Base-by-base conservation (phyloP, 2,113 vertebrate genomes). In the Nyctibius bracteatus region DNA sequence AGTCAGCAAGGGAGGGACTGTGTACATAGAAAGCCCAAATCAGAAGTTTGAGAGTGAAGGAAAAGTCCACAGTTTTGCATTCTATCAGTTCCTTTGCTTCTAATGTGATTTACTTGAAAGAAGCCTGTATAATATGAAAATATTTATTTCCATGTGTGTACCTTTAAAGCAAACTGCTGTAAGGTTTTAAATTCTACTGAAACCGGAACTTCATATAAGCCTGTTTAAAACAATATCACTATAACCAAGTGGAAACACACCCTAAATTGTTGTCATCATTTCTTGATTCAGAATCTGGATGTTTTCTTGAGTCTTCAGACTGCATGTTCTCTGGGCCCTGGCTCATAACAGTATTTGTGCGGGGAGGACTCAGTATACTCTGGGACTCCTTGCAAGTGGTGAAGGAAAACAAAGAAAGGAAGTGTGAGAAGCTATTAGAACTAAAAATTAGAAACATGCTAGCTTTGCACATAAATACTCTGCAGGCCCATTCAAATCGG, bases 381-480 rank as follows among this genome's bases (percentile, higher is more conserved):
- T 97, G 98, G 49, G 97, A 96, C 78, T 98, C 98, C 98, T 98
- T 96, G 61, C 70, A 92, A 33, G 63, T 15, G 20, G 16, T 62
- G 44, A 92, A 86, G n/a, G 18, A 65, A 89, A 95, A 73, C 68
- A 94, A 89, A 82, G 67, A 88, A 95, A 93, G 51, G 16, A 96
- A 85, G 28, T 2, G n/a, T 91, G 89, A 92, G n/a, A 43, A 85
- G 73, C 31, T 52, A 41, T 1, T 67, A 18, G 9, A 63, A 87
- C 75, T 65, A n/a, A 24, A 86, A 83, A 91, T 39, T 15, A 82
- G 43, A 77, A 85, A 51, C 43, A 62, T 14, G 19, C 30, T 59
- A 5, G 0, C 10, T 35, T 80, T 65, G 24, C 12, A 55, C 24
- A 59, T 28, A 68, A 92, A 68, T 57, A 74, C 8, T 27, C 19